phyloP scores from a whole-genome alignment of 92 coral and sea anemone species.

The Porites evermanni region DNA sequence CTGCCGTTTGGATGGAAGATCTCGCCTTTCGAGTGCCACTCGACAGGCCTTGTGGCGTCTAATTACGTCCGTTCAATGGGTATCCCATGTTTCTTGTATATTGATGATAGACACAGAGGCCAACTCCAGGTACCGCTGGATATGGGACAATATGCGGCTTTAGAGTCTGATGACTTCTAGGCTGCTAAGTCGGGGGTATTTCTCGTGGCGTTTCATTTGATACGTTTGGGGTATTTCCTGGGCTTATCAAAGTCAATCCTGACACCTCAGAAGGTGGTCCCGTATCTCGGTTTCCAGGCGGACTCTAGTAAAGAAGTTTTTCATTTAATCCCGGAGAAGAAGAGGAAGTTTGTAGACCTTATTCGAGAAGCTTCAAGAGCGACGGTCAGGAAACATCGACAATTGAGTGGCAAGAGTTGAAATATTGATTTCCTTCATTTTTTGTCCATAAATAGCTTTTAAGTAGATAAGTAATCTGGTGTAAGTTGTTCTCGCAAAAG shows the following conservation, averaged over 20 bases:
- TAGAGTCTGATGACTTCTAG: neutral
- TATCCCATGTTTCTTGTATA: neutral
- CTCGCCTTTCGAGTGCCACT: neutral
- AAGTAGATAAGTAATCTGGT: no score
- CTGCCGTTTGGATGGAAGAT: conserved; percentile 7
- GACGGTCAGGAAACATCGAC: no score
- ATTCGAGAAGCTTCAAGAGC: no score
- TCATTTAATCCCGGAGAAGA: neutral
- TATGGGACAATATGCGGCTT: neutral
- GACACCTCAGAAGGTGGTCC: conserved; percentile 31
- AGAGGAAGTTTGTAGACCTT: no score
- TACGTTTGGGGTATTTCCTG: conserved; percentile 43
- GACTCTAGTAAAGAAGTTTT: conserved; percentile 38
- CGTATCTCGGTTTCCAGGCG: conserved; percentile 43
- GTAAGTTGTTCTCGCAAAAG: no score
- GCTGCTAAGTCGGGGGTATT: conserved; percentile 33
- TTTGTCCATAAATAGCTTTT: no score
- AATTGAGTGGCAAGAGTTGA: no score
- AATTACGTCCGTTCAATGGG: conserved; percentile 3
- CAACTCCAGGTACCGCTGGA: no score
- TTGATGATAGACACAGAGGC: no score
- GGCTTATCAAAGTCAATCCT: conserved; percentile 41
- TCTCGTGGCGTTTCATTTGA: conserved; percentile 47
- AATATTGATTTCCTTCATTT: no score
- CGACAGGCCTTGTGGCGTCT: conserved; percentile 6